These are phyloP conservation scores for Chloroceryle aenea DNA, from an alignment of 2,113 vertebrate species.

Conservation along the genomic window DNA sequence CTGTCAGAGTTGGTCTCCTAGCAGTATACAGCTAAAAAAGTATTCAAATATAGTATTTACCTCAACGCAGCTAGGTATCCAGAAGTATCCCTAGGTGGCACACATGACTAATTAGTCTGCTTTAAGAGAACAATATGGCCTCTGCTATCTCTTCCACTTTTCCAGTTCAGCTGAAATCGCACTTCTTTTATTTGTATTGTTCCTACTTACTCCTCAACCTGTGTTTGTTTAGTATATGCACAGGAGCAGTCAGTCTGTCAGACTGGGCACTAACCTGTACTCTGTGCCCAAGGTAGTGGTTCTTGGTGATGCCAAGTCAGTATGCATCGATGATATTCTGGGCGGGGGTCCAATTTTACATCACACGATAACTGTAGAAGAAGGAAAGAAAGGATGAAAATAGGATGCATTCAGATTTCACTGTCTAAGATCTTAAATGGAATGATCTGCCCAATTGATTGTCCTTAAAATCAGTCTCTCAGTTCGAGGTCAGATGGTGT, in stretches of 20 bases:
- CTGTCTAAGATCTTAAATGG: background rate
- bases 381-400: constrained; percentile 34
- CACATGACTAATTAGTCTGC: background rate
- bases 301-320: constrained; percentile 99
- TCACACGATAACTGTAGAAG: constrained; percentile 94
- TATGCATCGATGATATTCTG: constrained; percentile 99
- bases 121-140: background rate
- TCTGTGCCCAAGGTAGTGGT: constrained; percentile 99
- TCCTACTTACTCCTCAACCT: background rate
- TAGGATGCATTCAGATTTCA: background rate
- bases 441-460: background rate
- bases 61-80: background rate
- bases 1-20: background rate
- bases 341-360: constrained; percentile 97
- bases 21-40: background rate
- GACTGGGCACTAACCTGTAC: constrained; percentile 88
- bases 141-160: background rate
- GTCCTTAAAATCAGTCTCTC: background rate
- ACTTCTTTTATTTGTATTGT: background rate
- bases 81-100: background rate
- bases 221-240: background rate
- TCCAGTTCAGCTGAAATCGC: background rate
- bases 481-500: background rate
- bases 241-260: background rate
- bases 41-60: background rate